Conservation (phyloP, 2,113 vertebrate species). For the Otis tarda region DNA sequence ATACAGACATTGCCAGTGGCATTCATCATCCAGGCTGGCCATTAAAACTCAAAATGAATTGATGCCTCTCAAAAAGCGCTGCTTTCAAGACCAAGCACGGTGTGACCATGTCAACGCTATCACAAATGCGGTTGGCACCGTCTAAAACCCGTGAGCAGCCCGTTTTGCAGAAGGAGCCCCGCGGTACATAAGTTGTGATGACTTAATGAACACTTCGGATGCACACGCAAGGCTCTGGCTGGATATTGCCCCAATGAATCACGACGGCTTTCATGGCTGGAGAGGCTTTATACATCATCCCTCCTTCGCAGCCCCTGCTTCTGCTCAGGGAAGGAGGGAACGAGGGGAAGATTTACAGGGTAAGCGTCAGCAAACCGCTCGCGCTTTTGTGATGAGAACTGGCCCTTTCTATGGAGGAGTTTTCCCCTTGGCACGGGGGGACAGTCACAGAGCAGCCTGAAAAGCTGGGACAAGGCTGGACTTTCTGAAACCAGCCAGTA, state of each 20-base stretch:
- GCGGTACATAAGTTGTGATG: accelerated
- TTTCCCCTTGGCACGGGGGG: neutral
- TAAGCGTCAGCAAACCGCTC: neutral
- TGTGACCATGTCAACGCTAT: neutral
- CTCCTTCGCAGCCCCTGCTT: neutral
- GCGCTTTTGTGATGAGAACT: accelerated
- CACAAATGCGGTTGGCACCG: neutral
- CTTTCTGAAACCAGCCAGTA: neutral
- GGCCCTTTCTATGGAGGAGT: neutral
- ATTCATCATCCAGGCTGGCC: neutral
- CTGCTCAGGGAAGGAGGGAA: neutral
- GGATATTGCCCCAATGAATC: neutral
- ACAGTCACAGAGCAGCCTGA: neutral
- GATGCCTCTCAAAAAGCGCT: neutral
- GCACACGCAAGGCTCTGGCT: neutral
- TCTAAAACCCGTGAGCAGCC: neutral
- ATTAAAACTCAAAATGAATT: neutral
- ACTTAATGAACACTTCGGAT: constrained; percentile 39
- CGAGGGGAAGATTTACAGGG: neutral
- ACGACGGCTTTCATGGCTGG: neutral
- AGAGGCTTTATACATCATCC: neutral
- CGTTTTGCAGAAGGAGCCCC: neutral
- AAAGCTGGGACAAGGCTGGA: neutral
- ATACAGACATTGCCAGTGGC: neutral
- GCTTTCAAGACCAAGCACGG: neutral